Conservation (phyloP, 2,113 vertebrate genomes). For the Andinoacara biseriatus region DNA sequence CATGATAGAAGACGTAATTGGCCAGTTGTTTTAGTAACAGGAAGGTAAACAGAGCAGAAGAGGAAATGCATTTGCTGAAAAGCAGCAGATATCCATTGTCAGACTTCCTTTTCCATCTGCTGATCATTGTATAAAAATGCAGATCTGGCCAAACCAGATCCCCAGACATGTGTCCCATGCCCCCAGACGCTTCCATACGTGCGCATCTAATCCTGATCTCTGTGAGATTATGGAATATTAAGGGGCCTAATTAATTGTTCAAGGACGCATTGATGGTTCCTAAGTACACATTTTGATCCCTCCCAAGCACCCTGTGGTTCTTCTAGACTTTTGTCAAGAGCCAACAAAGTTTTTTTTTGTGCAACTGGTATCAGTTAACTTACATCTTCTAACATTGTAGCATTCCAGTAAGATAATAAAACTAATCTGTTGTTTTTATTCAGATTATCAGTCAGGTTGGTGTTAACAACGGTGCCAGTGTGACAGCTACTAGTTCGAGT, state of each 20-base stretch:
- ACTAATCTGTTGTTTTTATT: not conserved
- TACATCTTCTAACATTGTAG: not conserved
- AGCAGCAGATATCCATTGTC: not conserved
- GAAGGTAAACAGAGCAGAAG: not conserved
- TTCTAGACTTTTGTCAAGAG: not conserved
- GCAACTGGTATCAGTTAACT: not conserved
- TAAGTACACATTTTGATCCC: not conserved
- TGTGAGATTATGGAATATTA: not conserved
- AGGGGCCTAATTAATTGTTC: not conserved
- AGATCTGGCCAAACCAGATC: not conserved
- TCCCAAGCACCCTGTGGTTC: not conserved
- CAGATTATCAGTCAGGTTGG: not conserved
- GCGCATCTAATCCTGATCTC: not conserved
- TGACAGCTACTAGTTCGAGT: not conserved
- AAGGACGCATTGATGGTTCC: not conserved
- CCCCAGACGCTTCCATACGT: not conserved
- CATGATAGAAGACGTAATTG: not conserved
- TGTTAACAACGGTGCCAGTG: conserved; percentile 18
- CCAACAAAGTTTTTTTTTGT: not conserved
- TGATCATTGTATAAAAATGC: not conserved
- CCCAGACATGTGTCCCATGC: not conserved
- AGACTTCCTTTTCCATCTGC: not conserved
- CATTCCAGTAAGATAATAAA: not conserved
- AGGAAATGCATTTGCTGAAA: not conserved
- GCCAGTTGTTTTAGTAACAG: not conserved